phyloP scores from a whole-genome alignment of 1,140 invertebrate species.

The Kradibia gibbosae region DNA sequence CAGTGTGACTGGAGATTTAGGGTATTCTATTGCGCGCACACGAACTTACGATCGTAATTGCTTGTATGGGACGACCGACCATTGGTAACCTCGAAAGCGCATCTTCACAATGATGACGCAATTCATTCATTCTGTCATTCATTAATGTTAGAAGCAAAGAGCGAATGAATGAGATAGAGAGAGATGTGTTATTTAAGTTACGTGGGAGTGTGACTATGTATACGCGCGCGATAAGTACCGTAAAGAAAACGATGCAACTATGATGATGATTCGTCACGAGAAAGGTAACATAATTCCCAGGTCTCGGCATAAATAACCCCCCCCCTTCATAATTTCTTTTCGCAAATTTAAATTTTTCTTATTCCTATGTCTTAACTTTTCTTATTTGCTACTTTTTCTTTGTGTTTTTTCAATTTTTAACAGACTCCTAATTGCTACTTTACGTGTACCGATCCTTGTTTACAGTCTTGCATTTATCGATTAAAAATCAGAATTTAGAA shows the following conservation, averaged over 20 bases:
- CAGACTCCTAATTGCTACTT: background rate
- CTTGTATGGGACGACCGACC: background rate
- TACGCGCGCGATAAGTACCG: background rate
- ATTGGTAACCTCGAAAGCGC: constrained; percentile 34
- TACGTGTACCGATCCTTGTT: too few species aligned
- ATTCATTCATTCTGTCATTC: constrained; percentile 51
- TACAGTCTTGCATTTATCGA: too few species aligned
- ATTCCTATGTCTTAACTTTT: background rate
- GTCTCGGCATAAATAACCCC: too few species aligned
- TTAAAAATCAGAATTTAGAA: background rate
- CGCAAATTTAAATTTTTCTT: background rate
- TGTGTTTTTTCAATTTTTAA: background rate
- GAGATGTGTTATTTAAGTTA: background rate
- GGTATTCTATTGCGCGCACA: background rate
- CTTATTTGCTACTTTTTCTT: background rate
- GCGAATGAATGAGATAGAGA: background rate
- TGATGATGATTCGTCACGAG: constrained; percentile 16
- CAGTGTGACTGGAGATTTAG: background rate
- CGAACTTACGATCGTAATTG: constrained; percentile 2
- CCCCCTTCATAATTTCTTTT: background rate
- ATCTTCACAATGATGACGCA: constrained; percentile 49
- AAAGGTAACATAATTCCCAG: background rate
- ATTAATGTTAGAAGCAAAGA: constrained; percentile 23
- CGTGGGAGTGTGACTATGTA: background rate
- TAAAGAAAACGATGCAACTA: constrained; percentile 22